Evolutionary conservation across 2,113 vertebrate genomes (phyloP).

Genomic region (Mola mola): DNA sequence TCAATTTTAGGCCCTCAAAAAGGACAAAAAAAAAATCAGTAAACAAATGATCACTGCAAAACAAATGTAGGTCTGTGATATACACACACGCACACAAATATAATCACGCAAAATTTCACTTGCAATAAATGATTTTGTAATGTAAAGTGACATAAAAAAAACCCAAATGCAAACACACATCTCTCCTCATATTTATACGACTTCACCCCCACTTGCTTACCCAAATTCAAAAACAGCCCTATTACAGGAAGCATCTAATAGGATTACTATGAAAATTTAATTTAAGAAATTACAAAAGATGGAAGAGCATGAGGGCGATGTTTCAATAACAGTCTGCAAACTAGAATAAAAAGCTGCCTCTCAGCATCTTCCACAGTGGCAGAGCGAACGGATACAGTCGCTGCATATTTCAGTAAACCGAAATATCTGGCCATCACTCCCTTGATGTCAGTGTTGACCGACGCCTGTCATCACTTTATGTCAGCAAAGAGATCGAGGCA

Average conservation of each 20-base stretch:
- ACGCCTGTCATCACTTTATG: no score
- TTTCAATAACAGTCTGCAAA: slow-evolving; percentile 30
- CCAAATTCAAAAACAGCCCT: no score
- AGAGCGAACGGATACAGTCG: slow-evolving; percentile 9
- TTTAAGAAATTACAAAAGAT: no score
- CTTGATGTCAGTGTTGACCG: no score
- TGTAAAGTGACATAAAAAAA: neutral
- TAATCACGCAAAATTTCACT: slow-evolving; percentile 27
- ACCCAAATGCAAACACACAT: neutral
- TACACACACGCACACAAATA: slow-evolving; percentile 4
- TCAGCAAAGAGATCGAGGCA: no score
- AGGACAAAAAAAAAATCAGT: neutral
- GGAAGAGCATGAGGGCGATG: neutral
- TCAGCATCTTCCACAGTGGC: slow-evolving; percentile 14
- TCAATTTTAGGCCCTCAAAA: slow-evolving; percentile 32
- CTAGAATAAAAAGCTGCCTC: neutral
- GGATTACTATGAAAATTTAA: no score
- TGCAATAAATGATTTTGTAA: slow-evolving; percentile 16
- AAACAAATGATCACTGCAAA: slow-evolving; percentile 12
- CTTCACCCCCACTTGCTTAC: neutral
- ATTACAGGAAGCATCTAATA: neutral
- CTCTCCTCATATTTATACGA: slow-evolving; percentile 5
- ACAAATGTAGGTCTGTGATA: neutral
- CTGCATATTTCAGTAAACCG: no score
- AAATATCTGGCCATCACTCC: no score